These are phyloP conservation scores for Planococcus citri DNA, from an alignment of 1,140 invertebrate species.

Conservation along the genomic window DNA sequence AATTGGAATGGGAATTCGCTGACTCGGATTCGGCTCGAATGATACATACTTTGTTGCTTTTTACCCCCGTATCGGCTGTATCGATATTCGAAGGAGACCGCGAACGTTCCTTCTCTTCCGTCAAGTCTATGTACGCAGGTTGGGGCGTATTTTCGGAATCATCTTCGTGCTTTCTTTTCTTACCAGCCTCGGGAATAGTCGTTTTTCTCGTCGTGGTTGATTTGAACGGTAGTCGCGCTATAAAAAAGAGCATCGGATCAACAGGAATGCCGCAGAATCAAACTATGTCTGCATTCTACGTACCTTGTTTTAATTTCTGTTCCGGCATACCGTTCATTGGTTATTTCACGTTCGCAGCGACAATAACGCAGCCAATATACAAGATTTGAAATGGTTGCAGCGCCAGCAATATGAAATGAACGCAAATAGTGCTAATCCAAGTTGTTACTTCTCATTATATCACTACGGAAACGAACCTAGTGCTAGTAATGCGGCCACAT, in stretches of 20 bases:
- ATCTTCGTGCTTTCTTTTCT: background rate
- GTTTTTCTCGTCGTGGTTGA: background rate
- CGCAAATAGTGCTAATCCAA: background rate
- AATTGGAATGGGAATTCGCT: no score
- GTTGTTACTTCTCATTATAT: background rate
- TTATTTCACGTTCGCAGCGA: background rate
- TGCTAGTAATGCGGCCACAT: background rate
- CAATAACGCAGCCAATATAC: background rate
- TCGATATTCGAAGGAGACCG: background rate
- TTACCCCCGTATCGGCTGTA: background rate
- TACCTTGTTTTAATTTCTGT: background rate
- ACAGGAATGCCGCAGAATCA: background rate
- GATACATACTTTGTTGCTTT: background rate
- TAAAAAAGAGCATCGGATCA: background rate
- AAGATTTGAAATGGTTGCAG: background rate
- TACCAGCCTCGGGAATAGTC: background rate
- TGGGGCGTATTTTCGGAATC: background rate
- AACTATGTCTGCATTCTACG: background rate
- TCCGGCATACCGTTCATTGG: background rate
- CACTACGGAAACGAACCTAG: background rate
- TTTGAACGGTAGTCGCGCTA: background rate
- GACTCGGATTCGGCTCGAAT: no score
- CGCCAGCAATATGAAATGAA: background rate
- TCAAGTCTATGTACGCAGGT: background rate
- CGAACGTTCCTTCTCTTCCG: background rate